Percentiles rank a stretch among this genome's conserved stretches.
phyloP scores from a whole-genome alignment of 2,888 invertebrate species.

The Drosophila neotestacea region DNA sequence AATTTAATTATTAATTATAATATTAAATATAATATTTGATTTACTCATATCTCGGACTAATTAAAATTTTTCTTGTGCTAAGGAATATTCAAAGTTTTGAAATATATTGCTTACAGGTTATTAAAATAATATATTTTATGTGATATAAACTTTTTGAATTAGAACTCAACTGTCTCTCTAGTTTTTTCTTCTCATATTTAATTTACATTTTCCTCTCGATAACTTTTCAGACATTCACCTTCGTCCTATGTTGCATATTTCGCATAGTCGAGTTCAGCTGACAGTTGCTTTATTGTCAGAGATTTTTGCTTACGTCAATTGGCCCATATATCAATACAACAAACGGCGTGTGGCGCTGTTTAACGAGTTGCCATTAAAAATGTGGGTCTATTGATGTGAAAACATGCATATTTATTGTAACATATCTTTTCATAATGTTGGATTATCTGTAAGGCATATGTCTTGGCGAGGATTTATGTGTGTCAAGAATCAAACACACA shows the following conservation, averaged over 20 bases:
- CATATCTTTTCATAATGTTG: slow-evolving; percentile 75
- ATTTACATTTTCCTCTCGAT: not conserved
- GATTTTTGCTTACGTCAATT: slow-evolving; percentile 20
- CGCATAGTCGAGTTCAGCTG: not conserved
- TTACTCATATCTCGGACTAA: too few relatives aligned
- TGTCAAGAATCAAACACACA: slow-evolving; percentile 56
- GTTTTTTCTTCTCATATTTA: too few relatives aligned
- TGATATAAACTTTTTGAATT: too few relatives aligned
- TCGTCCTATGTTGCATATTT: slow-evolving; percentile 3
- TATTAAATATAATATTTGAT: too few relatives aligned
- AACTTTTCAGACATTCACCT: slow-evolving; percentile 8
- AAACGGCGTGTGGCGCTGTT: slow-evolving; percentile 29
- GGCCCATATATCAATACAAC: slow-evolving; percentile 49
- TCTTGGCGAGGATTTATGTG: slow-evolving; percentile 71
- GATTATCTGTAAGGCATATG: slow-evolving; percentile 69
- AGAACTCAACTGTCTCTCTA: too few relatives aligned
- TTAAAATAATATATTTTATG: too few relatives aligned
- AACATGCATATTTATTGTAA: slow-evolving; percentile 59
- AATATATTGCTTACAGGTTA: too few relatives aligned
- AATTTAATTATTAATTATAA: too few relatives aligned
- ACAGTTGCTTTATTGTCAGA: slow-evolving; percentile 17
- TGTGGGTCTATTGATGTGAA: slow-evolving; percentile 64
- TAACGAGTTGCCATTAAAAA: slow-evolving; percentile 64
- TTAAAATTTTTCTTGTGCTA: too few relatives aligned
- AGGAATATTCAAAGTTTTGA: too few relatives aligned